Base-by-base conservation (phyloP, 2,113 vertebrate genomes). In the Oreochromis aureus region DNA sequence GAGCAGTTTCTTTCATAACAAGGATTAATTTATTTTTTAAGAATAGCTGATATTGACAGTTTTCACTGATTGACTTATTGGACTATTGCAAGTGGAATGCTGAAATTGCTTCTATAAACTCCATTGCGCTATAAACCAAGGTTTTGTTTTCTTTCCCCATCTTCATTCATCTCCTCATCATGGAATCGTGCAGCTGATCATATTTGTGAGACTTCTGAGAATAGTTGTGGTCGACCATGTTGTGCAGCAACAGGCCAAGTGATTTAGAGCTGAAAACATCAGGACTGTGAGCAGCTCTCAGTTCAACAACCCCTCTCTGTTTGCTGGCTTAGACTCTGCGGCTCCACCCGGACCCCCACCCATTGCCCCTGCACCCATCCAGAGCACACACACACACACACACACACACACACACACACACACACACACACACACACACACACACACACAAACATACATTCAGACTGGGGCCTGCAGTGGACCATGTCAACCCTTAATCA, bases 271-370 rank as follows among this genome's bases (percentile, higher is more conserved):
- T 13, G 13, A 83, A 22, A 83, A 19, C 41, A 19, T 56, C 27
- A 46, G 76, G 48, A 53, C 81, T 83, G 85, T 36, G 86, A 86
- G 71, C 39, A 5, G 27, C 88, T 44, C 54, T 41, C 54, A 83
- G 82, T 55, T 63, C 87, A 88, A 94, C 92, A 93, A 88, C 87
- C 71, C 63, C 58, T 88, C 88, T 93, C 87, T 89, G 86, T 95
- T 79, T 82, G 87, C 90, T 87, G 92, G 86, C 87, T 89, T 83
- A 95, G 94, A 95, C 94, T 86, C n/a, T 24, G 48, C n/a, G 95
- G 89, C 95, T 95, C 95, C 95, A 95, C 94, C 92, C 92, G 81
- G 89, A 87, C 87, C 90, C 89, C 89, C 89, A 83, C 89, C 86
- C 87, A 69, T 34, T 53, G 80, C 81, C 73, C 85, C 73, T 44